Evolutionary conservation across 2,113 vertebrate genomes (phyloP).

Genomic region (Delphinapterus leucas): DNA sequence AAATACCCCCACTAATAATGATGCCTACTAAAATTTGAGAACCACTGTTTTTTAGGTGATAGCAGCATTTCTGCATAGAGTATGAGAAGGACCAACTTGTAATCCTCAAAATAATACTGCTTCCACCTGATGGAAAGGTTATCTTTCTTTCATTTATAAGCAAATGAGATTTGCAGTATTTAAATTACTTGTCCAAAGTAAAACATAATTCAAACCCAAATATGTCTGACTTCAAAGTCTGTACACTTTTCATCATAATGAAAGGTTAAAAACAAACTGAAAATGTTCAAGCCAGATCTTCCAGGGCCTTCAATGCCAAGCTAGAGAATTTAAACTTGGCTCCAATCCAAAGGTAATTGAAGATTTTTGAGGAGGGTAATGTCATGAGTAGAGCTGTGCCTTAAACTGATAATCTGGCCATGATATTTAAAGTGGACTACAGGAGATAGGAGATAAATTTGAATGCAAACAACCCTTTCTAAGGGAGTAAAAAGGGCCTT

Average conservation of each 20-base stretch:
- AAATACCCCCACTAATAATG: background rate
- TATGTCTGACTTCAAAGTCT: background rate
- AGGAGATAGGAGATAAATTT: background rate
- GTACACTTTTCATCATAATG: background rate
- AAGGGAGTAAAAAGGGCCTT: background rate
- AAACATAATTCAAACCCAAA: background rate
- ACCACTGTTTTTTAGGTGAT: background rate
- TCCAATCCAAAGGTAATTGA: background rate
- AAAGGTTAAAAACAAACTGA: background rate
- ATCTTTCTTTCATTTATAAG: background rate
- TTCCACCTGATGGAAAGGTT: background rate
- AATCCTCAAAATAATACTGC: background rate
- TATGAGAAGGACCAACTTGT: background rate
- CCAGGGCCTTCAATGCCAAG: background rate
- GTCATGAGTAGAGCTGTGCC: background rate
- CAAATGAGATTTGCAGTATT: background rate
- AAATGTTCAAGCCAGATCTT: background rate
- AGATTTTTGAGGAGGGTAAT: background rate
- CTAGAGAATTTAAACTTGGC: background rate
- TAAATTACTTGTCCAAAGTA: background rate
- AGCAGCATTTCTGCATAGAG: background rate
- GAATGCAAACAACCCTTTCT: background rate
- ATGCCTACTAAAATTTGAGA: background rate
- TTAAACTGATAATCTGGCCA: background rate
- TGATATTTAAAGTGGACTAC: background rate